phyloP scores from a whole-genome alignment of 2,113 vertebrate genomes.

The Promerops cafer region DNA sequence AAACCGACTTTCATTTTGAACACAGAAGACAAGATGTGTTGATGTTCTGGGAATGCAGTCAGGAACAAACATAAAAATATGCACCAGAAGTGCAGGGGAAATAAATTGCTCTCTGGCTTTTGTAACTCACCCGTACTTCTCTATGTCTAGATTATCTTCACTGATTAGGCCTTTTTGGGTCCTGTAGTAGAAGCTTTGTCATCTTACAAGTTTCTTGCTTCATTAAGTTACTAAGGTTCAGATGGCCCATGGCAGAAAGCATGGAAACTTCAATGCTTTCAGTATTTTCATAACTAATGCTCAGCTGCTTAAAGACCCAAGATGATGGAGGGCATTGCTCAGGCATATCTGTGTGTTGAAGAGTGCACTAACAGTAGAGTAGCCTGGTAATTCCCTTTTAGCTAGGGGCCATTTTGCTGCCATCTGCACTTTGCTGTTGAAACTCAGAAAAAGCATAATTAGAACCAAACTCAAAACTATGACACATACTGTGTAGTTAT shows the following conservation, averaged over 20 bases:
- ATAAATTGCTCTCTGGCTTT: not conserved
- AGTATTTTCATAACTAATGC: not conserved
- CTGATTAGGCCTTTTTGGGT: not conserved
- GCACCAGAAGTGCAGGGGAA: not conserved
- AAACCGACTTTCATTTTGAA: conserved; percentile 85
- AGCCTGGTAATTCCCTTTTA: not conserved
- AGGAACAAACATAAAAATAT: not conserved
- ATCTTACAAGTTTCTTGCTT: not conserved
- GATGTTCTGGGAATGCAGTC: conserved; percentile 30
- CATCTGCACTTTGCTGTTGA: not conserved
- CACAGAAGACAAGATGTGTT: conserved; percentile 71
- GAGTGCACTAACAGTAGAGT: not conserved
- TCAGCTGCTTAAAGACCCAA: not conserved
- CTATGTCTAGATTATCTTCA: not conserved
- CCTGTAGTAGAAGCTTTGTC: not conserved
- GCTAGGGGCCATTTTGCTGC: not conserved
- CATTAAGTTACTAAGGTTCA: not conserved
- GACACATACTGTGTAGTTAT: not conserved
- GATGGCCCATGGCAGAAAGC: not conserved
- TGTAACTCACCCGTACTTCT: not conserved
- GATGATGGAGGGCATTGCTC: not conserved
- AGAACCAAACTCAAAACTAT: not conserved
- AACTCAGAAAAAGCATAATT: not conserved
- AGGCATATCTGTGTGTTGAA: not conserved
- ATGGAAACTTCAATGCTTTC: not conserved